Evolutionary conservation across 92 coral and sea anemone genomes (phyloP).

Genomic region (Diadumene lineata): DNA sequence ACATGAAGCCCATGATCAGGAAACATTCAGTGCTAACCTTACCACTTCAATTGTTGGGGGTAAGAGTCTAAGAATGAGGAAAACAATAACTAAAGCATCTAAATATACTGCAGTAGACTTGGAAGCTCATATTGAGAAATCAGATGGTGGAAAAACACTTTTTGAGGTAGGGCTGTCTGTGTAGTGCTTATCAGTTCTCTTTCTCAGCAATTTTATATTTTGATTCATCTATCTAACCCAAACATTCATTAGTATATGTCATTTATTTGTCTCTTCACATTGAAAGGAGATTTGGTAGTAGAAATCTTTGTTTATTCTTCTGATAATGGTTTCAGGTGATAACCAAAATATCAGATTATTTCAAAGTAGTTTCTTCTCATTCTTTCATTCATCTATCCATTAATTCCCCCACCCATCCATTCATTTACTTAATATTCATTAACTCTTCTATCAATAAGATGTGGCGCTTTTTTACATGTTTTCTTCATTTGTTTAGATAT

Average conservation of each 20-base stretch:
- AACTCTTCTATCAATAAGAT: not conserved
- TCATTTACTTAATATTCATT: not conserved
- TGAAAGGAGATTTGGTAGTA: no score
- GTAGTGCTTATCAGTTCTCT: no score
- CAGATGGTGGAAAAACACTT: conserved; percentile 8
- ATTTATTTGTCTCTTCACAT: no score
- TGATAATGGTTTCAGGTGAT: no score
- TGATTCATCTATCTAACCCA: no score
- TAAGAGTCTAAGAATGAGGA: conserved; percentile 5
- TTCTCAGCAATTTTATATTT: no score
- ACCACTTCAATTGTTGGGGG: conserved; percentile 23
- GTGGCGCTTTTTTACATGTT: no score
- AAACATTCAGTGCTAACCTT: conserved; percentile 30
- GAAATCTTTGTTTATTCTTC: no score
- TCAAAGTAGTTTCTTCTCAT: no score
- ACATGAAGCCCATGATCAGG: conserved; percentile 36
- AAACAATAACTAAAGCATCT: conserved; percentile 7
- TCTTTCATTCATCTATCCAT: not conserved
- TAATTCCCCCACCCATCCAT: not conserved
- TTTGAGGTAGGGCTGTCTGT: conserved; percentile 55
- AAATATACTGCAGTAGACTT: conserved; percentile 44
- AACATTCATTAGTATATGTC: no score
- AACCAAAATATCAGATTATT: no score
- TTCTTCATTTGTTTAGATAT: no score
- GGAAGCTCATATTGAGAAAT: conserved; percentile 50